These are phyloP conservation scores for Myotis davidii DNA, from an alignment of 2,113 vertebrate species.

Conservation along the genomic window DNA sequence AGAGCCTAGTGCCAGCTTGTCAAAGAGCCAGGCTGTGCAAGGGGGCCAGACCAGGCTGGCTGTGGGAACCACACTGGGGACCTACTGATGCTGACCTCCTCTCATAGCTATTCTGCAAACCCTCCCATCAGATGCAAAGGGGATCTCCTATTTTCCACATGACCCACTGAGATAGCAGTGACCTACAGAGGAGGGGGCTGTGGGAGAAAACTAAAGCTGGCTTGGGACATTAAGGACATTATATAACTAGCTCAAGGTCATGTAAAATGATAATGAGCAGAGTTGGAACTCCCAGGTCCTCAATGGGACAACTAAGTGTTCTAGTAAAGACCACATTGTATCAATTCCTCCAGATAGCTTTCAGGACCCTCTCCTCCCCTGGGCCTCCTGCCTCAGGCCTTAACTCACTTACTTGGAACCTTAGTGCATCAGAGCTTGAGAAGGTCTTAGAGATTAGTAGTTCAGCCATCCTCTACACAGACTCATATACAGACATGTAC, in stretches of 20 bases:
- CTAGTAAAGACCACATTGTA: neutral
- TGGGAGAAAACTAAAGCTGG: neutral
- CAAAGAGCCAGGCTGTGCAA: neutral
- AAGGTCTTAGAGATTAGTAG: neutral
- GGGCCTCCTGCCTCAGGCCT: neutral
- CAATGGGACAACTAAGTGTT: neutral
- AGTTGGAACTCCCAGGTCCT: neutral
- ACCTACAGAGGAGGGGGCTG: neutral
- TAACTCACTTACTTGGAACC: neutral
- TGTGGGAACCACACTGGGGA: neutral
- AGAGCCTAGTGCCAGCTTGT: neutral
- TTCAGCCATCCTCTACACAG: neutral
- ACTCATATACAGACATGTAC: accelerated
- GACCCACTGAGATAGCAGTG: neutral
- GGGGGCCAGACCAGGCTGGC: neutral
- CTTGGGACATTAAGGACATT: constrained; percentile 14
- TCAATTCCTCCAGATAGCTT: neutral
- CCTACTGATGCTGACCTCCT: neutral
- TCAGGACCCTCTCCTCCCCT: neutral
- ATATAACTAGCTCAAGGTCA: constrained; percentile 15
- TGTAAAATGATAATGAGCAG: neutral
- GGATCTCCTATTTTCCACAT: neutral
- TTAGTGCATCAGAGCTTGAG: neutral
- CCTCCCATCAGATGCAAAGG: neutral
- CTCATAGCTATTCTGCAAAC: neutral